Percentiles rank a stretch among this genome's conserved stretches.
These are phyloP conservation scores for Centrocercus urophasianus DNA, from an alignment of 2,113 vertebrate species.

Conservation along the genomic window DNA sequence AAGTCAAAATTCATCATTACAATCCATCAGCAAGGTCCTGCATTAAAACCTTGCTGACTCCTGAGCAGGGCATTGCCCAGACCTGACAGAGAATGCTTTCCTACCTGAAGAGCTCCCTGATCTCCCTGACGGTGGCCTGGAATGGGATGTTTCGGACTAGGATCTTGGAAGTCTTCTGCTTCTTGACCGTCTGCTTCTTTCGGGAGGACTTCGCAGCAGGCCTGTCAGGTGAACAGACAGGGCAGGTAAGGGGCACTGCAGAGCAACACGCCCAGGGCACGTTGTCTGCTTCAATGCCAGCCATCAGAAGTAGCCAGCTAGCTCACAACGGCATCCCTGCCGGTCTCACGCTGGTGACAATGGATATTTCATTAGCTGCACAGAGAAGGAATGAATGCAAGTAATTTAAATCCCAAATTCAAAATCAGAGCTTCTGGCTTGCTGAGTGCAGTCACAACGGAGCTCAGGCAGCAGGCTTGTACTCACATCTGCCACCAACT, in stretches of 20 bases:
- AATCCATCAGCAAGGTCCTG: rapidly evolving
- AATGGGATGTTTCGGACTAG: conserved; percentile 96
- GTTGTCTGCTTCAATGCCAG: not conserved
- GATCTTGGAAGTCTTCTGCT: conserved; percentile 93
- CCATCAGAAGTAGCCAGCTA: not conserved
- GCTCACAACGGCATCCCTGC: rapidly evolving
- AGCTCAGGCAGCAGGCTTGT: not conserved
- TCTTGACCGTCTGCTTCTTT: conserved; percentile 86
- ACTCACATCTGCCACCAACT: not conserved
- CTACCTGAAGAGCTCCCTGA: conserved; percentile 96
- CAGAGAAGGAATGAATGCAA: not conserved
- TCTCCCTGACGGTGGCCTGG: conserved; percentile 88
- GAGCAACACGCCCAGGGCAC: rapidly evolving
- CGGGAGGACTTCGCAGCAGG: conserved; percentile 66
- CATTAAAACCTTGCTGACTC: not conserved
- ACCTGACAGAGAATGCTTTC: rapidly evolving
- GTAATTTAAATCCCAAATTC: not conserved
- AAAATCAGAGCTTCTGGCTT: not conserved
- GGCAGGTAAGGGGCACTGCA: rapidly evolving
- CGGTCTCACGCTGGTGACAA: not conserved
- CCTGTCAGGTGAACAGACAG: conserved; percentile 57
- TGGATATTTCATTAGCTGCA: not conserved
- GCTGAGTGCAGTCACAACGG: rapidly evolving
- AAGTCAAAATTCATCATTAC: not conserved
- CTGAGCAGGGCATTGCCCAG: rapidly evolving